Evolutionary conservation across 2,113 vertebrate species (phyloP), one percentile per base, ranked within the genome.

Genomic region (Actenoides hombroni): DNA sequence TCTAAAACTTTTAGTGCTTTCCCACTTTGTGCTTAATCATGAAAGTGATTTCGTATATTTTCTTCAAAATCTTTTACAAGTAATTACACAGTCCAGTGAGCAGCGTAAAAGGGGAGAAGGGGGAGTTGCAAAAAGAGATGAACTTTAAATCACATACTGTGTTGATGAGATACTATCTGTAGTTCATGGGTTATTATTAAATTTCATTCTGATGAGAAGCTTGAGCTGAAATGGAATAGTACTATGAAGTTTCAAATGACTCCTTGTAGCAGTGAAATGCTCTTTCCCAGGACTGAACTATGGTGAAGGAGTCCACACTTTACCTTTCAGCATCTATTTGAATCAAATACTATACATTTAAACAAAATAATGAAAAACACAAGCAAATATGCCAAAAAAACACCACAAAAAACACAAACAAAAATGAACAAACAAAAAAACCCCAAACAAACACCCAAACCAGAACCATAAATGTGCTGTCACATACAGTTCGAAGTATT

Each of bases 41-140:
- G 60, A 67, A 84, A 94, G 33, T 83, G 28, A 92, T 92, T 83
- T 94, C 78, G 23, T 60, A 8, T 74, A 71, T 92, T 88, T 88
- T 81, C 59, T 73, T 92, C 46, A 86, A 86, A 88, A 71, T 78
- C 68, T 89, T 86, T 88, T 85, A 60, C 68, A 96, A 95, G 39
- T 87, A 82, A 92, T 94, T 91, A 64, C 53, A 82, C 57, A 87
- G 65, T 92, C 57, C 53, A 87, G 29, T 89, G 35, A 86, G 17
- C 60, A 86, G 61, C 44, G 33, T 71, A 89, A 92, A 86, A n/a
- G 64, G 8, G 5, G 60, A n/a, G 53, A 81, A 11, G 49, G 49
- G 24, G 49, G 49, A 48, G 48, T 23, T 20, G 68, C 42, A 53
- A 39, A 19, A 8, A 9, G 6, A 88, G 33, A 49, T 63, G 2